A percentile compares a stretch with the other conserved stretches of the same genome.
Evolutionary conservation across 2,888 invertebrate species (phyloP).

Genomic region (Lamellibrachia columna): DNA sequence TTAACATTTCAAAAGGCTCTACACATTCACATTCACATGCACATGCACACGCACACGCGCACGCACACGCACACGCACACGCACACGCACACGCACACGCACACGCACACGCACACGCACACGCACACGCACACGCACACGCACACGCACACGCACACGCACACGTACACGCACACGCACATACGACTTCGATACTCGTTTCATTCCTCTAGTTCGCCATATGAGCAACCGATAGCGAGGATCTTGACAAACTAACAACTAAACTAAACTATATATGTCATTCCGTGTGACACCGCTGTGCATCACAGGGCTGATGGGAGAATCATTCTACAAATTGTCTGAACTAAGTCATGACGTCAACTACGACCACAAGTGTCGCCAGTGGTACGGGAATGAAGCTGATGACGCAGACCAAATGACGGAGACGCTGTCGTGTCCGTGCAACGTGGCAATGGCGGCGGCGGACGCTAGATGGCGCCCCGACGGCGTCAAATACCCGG

Average conservation of each 20-base stretch:
- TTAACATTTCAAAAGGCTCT: neutral
- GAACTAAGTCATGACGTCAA: neutral
- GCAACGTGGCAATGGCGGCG: neutral
- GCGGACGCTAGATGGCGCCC: neutral
- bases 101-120: too few relatives aligned
- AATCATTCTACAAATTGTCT: neutral
- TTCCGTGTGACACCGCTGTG: neutral
- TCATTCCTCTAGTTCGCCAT: neutral
- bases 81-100: too few relatives aligned
- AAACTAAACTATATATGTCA: neutral
- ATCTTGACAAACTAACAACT: too few relatives aligned
- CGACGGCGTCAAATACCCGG: neutral
- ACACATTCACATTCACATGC: neutral
- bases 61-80: too few relatives aligned
- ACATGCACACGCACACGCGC: too few relatives aligned
- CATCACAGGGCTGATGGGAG: neutral
- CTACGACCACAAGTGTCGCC: neutral
- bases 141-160: too few relatives aligned
- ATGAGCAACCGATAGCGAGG: neutral
- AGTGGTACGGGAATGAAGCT: neutral
- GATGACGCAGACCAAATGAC: neutral
- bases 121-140: too few relatives aligned
- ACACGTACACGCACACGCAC: neutral
- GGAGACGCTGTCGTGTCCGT: neutral
- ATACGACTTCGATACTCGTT: neutral